Conservation (phyloP, 2,797 vertebrate genomes). For the Harpagifer antarcticus region DNA sequence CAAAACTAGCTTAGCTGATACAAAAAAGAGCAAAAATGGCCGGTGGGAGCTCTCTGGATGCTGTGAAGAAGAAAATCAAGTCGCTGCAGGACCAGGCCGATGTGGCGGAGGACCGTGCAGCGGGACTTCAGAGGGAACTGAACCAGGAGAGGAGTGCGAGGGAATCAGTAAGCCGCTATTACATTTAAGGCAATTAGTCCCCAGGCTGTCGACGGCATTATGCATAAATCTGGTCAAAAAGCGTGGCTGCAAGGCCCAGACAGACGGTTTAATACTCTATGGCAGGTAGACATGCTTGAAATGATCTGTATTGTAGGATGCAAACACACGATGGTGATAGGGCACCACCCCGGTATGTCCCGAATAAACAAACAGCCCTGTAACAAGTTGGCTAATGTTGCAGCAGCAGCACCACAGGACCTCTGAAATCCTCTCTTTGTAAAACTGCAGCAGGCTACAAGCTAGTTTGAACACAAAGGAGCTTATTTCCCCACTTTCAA, state of each 20-base stretch:
- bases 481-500: background rate
- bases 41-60: conserved; percentile 91
- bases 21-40: conserved; percentile 84
- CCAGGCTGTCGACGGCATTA: conserved; percentile 68
- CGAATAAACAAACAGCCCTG: conserved; percentile 32
- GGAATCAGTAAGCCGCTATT: conserved; percentile 88
- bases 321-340: conserved; percentile 33
- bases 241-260: conserved; percentile 67
- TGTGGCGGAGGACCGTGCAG: conserved; percentile 89
- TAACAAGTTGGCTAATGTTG: conserved; percentile 27
- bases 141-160: conserved; percentile 89
- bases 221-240: conserved; percentile 72
- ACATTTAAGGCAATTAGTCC: conserved; percentile 79
- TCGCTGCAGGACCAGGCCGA: conserved; percentile 93
- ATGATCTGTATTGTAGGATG: conserved; percentile 30
- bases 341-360: conserved; percentile 56
- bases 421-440: conserved; percentile 3
- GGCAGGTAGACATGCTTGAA: conserved; percentile 21
- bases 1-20: conserved; percentile 48
- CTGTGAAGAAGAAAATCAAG: conserved; percentile 94
- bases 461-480: conserved; percentile 5
- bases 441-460: background rate
- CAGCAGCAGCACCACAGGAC: conserved; percentile 23
- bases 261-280: conserved; percentile 11
- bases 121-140: conserved; percentile 90